A percentile compares a stretch with the other conserved stretches of the same genome.
These are phyloP conservation scores for Laticauda laticaudata DNA, from an alignment of 2,113 vertebrate species.

Conservation along the genomic window DNA sequence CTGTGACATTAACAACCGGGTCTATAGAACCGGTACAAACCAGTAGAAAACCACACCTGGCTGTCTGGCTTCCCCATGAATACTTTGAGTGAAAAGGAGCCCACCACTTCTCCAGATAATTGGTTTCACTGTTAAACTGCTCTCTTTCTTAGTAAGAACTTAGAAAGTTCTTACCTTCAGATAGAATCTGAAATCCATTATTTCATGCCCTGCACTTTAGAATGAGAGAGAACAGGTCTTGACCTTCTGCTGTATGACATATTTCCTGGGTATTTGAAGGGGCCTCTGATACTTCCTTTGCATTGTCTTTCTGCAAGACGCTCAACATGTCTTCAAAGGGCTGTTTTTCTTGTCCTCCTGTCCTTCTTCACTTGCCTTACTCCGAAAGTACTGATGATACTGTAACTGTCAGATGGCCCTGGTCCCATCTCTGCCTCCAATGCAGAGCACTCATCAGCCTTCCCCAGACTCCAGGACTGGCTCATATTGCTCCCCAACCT, in stretches of 20 bases:
- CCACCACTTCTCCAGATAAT: neutral
- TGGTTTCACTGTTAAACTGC: neutral
- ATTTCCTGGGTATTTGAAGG: neutral
- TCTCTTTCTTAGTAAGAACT: neutral
- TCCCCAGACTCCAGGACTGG: too few species aligned
- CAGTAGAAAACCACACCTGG: neutral
- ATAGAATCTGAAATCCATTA: neutral
- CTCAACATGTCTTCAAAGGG: neutral
- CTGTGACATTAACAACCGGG: too few species aligned
- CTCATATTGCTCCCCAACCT: too few species aligned
- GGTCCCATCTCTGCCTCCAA: too few species aligned
- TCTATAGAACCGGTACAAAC: too few species aligned
- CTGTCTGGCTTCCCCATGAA: neutral
- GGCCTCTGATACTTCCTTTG: neutral
- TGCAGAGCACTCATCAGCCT: too few species aligned
- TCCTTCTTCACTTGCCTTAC: neutral
- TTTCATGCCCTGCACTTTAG: neutral
- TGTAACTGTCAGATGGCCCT: too few species aligned
- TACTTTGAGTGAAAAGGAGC: neutral
- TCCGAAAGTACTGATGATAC: neutral
- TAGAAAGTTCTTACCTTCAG: too few species aligned
- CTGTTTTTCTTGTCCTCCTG: neutral
- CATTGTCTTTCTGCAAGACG: neutral
- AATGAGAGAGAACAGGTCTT: neutral
- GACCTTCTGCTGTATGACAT: neutral